Percentiles rank a stretch among this genome's conserved stretches.
phyloP scores from a whole-genome alignment of 2,113 vertebrate species.

The Aegithalos caudatus region DNA sequence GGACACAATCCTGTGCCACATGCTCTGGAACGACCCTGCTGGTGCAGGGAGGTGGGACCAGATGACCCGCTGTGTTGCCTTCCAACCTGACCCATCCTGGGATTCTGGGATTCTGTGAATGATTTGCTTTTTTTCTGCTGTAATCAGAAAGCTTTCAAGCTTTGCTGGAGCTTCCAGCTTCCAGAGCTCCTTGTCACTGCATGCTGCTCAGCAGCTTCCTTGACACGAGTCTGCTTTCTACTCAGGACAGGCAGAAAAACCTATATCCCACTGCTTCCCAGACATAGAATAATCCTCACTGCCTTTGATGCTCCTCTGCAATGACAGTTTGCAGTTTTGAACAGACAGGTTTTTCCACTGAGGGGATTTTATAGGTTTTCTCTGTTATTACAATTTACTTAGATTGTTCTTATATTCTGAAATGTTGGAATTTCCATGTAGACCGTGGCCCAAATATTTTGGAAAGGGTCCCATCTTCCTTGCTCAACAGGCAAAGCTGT shows the following conservation, averaged over 20 bases:
- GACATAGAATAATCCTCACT: background rate
- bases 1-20: no score
- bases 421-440: background rate
- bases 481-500: background rate
- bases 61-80: background rate
- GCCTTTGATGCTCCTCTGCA: background rate
- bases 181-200: background rate
- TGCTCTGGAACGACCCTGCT: background rate
- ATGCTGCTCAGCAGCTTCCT: background rate
- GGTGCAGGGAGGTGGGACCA: background rate
- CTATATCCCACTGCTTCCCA: rapidly evolving
- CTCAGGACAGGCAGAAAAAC: background rate
- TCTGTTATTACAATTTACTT: background rate
- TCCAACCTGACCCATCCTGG: background rate
- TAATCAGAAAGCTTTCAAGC: background rate
- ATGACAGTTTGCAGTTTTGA: background rate
- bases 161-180: background rate
- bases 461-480: background rate
- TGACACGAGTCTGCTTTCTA: background rate
- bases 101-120: background rate
- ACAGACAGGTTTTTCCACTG: rapidly evolving
- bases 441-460: no score
- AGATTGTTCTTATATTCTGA: background rate
- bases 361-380: background rate
- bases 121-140: background rate